These are phyloP conservation scores for Mesorhabditis spiculigera DNA, from an alignment of 2,888 invertebrate genomes.

Conservation along the genomic window DNA sequence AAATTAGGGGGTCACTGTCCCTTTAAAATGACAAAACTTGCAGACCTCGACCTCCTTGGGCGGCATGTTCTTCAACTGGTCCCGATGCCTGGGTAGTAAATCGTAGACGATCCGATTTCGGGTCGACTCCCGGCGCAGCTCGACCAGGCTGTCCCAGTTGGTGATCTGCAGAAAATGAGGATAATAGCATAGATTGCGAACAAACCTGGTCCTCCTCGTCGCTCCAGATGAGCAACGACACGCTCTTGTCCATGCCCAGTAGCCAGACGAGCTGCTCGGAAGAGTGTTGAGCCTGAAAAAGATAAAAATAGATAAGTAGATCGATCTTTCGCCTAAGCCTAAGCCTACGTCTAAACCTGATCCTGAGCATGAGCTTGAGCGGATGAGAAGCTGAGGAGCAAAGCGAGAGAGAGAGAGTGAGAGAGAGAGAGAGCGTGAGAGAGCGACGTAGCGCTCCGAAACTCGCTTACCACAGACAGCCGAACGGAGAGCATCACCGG, in stretches of 20 bases:
- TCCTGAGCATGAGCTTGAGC: no score
- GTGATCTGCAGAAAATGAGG: slow-evolving; percentile 19
- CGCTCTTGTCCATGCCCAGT: slow-evolving; percentile 45
- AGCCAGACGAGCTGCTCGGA: slow-evolving; percentile 54
- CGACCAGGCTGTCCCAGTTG: slow-evolving; percentile 36
- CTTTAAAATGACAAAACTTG: slow-evolving; percentile 8
- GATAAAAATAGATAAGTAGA: not conserved
- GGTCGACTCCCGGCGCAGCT: slow-evolving; percentile 33
- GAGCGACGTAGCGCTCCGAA: not conserved
- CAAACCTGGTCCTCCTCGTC: slow-evolving; percentile 45
- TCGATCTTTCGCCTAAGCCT: no score
- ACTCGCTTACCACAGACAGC: slow-evolving; percentile 30
- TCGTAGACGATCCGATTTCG: slow-evolving; percentile 44
- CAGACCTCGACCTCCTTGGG: slow-evolving; percentile 29
- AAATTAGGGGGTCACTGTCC: not conserved
- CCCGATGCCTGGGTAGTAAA: slow-evolving; percentile 30
- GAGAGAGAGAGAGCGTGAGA: not conserved
- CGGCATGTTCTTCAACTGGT: slow-evolving; percentile 30
- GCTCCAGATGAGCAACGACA: slow-evolving; percentile 48
- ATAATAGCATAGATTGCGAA: not conserved
- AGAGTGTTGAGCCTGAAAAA: slow-evolving; percentile 44
- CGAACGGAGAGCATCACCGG: slow-evolving; percentile 43
- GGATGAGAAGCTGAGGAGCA: not conserved
- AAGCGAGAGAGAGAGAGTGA: slow-evolving; percentile 6
- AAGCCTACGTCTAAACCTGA: no score